Evolutionary conservation across 2,113 vertebrate species (phyloP).

Genomic region (Neoarius graeffei): DNA sequence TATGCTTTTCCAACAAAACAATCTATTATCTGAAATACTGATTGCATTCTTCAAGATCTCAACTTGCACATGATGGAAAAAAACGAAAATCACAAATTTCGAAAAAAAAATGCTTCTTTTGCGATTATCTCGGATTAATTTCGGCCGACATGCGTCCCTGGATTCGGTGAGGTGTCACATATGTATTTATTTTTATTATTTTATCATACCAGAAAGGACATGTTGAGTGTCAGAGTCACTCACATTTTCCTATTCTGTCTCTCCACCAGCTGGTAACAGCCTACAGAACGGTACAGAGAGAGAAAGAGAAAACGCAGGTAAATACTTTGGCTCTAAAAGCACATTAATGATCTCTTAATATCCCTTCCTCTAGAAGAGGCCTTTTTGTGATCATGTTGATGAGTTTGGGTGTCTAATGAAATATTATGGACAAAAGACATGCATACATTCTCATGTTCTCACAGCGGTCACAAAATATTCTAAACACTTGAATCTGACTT

Average conservation of each 20-base stretch:
- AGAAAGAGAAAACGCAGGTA: slow-evolving; percentile 94
- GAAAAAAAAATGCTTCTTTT: too few relatives aligned
- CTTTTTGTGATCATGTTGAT: not conserved
- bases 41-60: too few relatives aligned
- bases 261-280: slow-evolving; percentile 84
- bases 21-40: too few relatives aligned
- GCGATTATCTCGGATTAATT: too few relatives aligned
- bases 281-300: slow-evolving; percentile 85
- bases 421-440: not conserved
- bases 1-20: too few relatives aligned
- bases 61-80: too few relatives aligned
- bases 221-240: not conserved
- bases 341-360: too few relatives aligned
- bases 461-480: not conserved
- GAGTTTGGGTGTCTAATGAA: not conserved
- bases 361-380: not conserved
- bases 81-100: too few relatives aligned
- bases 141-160: too few relatives aligned
- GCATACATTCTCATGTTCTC: not conserved
- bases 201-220: not conserved
- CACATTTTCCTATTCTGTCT: not conserved
- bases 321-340: too few relatives aligned
- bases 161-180: too few relatives aligned
- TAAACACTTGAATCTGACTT: not conserved
- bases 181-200: not conserved